phyloP scores from a whole-genome alignment of 2,888 invertebrate species.

The Perizoma flavofasciatum region DNA sequence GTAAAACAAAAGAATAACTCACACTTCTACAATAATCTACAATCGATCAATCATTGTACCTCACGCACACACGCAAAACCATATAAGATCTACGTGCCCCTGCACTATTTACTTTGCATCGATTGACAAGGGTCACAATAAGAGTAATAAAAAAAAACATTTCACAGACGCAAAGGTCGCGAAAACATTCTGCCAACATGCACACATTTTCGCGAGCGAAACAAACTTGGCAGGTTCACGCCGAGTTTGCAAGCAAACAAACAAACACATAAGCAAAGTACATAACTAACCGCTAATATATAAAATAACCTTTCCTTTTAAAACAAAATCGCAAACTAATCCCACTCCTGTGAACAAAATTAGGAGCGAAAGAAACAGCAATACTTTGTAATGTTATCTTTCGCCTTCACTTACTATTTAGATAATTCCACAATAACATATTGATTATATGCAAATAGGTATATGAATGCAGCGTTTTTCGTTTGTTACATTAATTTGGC shows the following conservation, averaged over 20 bases:
- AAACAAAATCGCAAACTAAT: conserved; percentile 22
- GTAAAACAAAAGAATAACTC: conserved; percentile 34
- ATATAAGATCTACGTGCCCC: conserved; percentile 45
- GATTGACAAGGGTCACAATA: conserved; percentile 47
- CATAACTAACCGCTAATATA: conserved; percentile 41
- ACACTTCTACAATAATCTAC: conserved; percentile 42
- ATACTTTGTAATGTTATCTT: conserved; percentile 24
- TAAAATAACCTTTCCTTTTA: conserved; percentile 46
- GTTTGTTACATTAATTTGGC: conserved; percentile 46
- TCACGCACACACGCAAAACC: conserved; percentile 48
- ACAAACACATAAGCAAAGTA: conserved; percentile 34
- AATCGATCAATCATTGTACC: conserved; percentile 40
- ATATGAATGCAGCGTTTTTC: conserved; percentile 35
- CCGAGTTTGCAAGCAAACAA: conserved; percentile 60
- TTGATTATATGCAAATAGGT: conserved; percentile 18
- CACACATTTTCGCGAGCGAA: conserved; percentile 52
- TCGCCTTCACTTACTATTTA: conserved; percentile 10
- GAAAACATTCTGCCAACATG: conserved; percentile 53
- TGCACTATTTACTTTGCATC: conserved; percentile 47
- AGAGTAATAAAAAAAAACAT: conserved; percentile 46
- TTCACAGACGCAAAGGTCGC: conserved; percentile 53
- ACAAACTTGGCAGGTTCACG: conserved; percentile 56
- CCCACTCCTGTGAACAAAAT: conserved; percentile 13
- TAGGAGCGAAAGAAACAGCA: conserved; percentile 25
- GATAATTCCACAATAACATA: conserved; percentile 13